Evolutionary conservation across 1,140 invertebrate genomes (phyloP).

Genomic region (Hylaeus volcanicus): DNA sequence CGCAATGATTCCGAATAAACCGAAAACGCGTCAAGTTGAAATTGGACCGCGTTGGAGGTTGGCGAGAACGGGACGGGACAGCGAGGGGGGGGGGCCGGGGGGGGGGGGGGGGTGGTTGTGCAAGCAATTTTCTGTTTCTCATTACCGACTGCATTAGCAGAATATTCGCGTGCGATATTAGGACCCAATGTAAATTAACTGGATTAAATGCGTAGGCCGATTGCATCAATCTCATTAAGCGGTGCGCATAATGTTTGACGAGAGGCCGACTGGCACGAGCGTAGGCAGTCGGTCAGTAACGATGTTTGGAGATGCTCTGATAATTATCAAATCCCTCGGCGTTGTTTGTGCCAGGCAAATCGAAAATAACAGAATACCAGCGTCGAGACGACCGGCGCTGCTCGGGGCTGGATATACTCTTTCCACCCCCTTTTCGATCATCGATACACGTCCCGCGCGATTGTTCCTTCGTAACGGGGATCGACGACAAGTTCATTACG

Average conservation of each 20-base stretch:
- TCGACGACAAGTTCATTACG: background rate
- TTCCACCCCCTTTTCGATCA: background rate
- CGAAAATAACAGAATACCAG: constrained; percentile 72
- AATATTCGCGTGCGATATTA: constrained; percentile 64
- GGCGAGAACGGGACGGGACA: background rate
- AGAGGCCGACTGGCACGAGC: constrained; percentile 43
- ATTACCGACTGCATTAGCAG: constrained; percentile 64
- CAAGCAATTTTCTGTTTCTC: constrained; percentile 62
- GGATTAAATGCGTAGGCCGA: constrained; percentile 73
- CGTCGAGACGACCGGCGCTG: background rate
- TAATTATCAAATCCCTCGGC: constrained; percentile 72
- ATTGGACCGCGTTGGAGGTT: background rate
- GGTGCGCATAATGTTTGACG: constrained; percentile 70
- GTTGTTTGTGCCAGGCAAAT: constrained; percentile 71
- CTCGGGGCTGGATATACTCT: background rate
- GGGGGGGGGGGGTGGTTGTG: background rate
- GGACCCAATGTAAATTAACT: constrained; percentile 71
- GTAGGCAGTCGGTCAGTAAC: constrained; percentile 66
- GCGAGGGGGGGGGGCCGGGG: background rate
- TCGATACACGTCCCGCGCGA: too few relatives aligned
- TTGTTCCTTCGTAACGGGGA: background rate
- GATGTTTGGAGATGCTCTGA: constrained; percentile 73
- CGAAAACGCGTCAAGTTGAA: constrained; percentile 8
- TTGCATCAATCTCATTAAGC: constrained; percentile 78
- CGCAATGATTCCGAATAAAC: background rate